Evolutionary conservation across 2,888 invertebrate species (phyloP).

Genomic region (Cyclophora albipunctata): DNA sequence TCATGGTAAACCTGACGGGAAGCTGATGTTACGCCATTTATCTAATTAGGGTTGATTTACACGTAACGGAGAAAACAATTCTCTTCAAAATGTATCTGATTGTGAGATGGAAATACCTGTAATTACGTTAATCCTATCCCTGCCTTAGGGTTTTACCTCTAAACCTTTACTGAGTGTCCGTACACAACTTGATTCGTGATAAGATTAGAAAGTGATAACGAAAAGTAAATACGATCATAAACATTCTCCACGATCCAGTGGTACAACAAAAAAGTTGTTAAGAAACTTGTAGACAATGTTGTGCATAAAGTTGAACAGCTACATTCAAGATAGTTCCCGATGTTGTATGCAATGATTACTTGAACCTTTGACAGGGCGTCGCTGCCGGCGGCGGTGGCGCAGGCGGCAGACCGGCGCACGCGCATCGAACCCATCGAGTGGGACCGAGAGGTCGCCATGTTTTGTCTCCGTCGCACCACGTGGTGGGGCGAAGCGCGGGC

Average conservation of each 20-base stretch:
- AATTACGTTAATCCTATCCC: too few relatives aligned
- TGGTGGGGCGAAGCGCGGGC: slow-evolving; percentile 67
- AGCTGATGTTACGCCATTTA: slow-evolving; percentile 26
- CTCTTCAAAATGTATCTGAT: too few relatives aligned
- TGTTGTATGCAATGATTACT: slow-evolving; percentile 54
- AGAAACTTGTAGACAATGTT: slow-evolving; percentile 17
- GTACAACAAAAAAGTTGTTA: too few relatives aligned
- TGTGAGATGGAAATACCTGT: too few relatives aligned
- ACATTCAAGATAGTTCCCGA: slow-evolving; percentile 30
- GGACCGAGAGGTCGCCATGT: slow-evolving; percentile 19
- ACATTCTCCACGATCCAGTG: too few relatives aligned
- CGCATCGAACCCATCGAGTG: slow-evolving; percentile 36
- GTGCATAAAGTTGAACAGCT: slow-evolving; percentile 26
- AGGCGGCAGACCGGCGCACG: slow-evolving; percentile 59
- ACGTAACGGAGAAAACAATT: neutral
- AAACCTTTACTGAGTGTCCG: too few relatives aligned
- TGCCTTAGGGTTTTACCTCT: too few relatives aligned
- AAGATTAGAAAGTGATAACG: too few relatives aligned
- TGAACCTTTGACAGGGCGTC: slow-evolving; percentile 69
- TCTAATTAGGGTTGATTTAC: slow-evolving; percentile 29
- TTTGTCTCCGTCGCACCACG: slow-evolving; percentile 50
- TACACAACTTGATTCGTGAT: too few relatives aligned
- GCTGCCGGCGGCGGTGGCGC: slow-evolving; percentile 53
- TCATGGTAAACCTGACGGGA: slow-evolving; percentile 24
- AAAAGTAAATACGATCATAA: too few relatives aligned